Conservation (phyloP, 35 echinoderm and acorn worm species). For the Apostichopus japonicus region DNA sequence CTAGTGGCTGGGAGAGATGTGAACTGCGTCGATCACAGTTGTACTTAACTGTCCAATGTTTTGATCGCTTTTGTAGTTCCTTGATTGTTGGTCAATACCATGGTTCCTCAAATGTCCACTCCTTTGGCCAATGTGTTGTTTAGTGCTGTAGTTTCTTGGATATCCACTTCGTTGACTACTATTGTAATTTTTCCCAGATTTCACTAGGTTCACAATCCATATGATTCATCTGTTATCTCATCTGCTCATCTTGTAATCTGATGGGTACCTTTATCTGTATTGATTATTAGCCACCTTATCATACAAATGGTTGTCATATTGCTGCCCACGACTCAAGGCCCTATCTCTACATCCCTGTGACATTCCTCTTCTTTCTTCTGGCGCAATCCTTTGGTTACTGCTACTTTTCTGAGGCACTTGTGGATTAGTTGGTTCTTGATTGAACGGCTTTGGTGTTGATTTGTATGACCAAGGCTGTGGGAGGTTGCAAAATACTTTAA, state of each 20-base stretch:
- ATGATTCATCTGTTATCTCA: not conserved
- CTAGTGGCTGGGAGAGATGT: not conserved
- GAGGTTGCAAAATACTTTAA: not conserved
- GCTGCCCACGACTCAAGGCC: not conserved
- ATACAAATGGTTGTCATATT: not conserved
- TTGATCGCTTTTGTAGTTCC: not conserved
- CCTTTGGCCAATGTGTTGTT: not conserved
- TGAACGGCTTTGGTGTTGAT: not conserved
- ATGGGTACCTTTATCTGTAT: no score
- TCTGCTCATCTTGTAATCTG: not conserved
- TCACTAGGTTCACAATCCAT: not conserved
- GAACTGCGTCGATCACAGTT: not conserved
- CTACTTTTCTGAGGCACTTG: not conserved
- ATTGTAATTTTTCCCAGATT: not conserved
- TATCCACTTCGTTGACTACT: not conserved
- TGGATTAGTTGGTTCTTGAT: not conserved
- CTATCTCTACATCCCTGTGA: not conserved
- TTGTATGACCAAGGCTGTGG: not conserved
- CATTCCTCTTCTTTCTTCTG: no score
- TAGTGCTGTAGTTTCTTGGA: not conserved
- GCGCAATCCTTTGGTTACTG: no score
- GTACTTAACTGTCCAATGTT: not conserved
- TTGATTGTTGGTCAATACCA: not conserved
- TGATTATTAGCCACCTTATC: not conserved
- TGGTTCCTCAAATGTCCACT: not conserved